Evolutionary conservation across 2,113 vertebrate genomes (phyloP).

Genomic region (Corvus moneduloides): DNA sequence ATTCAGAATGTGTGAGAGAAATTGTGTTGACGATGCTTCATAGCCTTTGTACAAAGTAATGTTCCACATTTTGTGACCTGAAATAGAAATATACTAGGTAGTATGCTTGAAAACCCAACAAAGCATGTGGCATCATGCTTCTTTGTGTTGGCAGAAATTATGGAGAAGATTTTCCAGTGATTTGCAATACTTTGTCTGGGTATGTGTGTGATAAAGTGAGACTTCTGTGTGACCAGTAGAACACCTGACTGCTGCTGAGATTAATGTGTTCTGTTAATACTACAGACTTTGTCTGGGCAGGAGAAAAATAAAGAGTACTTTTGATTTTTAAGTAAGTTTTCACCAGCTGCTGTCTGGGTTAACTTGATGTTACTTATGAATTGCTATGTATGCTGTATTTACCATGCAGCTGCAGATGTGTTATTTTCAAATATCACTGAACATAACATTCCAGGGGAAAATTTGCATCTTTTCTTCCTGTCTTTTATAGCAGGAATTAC

Average conservation of each 20-base stretch:
- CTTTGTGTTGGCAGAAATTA: not conserved
- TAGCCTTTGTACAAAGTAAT: not conserved
- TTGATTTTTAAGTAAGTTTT: not conserved
- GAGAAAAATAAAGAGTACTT: not conserved
- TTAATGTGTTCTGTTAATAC: not conserved
- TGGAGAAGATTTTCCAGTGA: not conserved
- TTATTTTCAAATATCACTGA: not conserved
- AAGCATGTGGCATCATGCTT: fast-evolving
- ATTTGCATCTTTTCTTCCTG: not conserved
- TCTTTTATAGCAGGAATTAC: not conserved
- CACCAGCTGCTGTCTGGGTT: not conserved
- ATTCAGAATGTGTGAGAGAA: not conserved
- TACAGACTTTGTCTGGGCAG: not conserved
- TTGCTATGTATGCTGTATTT: not conserved
- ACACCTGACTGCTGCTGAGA: not conserved
- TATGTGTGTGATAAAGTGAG: not conserved
- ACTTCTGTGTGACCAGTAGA: not conserved
- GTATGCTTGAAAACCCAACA: not conserved
- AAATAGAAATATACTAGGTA: not conserved
- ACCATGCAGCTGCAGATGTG: not conserved
- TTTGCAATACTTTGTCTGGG: not conserved
- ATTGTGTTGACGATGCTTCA: not conserved
- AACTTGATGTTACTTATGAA: not conserved
- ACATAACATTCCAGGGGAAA: not conserved
- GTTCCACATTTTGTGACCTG: not conserved